Evolutionary conservation across 2,113 vertebrate genomes (phyloP).

Genomic region (Passerina amoena): DNA sequence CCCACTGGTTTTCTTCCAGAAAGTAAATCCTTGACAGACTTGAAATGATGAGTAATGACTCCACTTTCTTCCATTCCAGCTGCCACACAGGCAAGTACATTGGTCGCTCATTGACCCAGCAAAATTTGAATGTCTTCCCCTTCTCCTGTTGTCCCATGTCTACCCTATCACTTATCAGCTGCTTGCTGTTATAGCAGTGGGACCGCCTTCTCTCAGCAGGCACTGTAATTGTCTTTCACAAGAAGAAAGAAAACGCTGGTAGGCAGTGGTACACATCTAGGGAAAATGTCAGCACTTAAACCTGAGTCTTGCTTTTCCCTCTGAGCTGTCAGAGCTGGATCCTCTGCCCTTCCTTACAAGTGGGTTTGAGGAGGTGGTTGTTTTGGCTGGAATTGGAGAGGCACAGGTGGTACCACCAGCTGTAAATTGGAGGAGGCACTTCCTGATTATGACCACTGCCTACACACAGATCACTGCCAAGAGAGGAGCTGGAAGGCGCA

Average conservation of each 20-base stretch:
- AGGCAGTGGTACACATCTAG: neutral
- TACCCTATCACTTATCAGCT: neutral
- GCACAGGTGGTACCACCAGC: constrained; percentile 70
- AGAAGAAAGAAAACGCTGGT: neutral
- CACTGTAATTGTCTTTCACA: neutral
- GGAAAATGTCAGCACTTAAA: constrained; percentile 38
- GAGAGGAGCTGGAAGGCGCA: constrained; percentile 18
- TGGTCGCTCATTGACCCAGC: neutral
- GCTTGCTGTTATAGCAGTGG: neutral
- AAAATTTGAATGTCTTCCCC: neutral
- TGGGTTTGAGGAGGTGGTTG: constrained; percentile 64
- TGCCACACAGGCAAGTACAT: accelerated
- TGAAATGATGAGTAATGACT: constrained; percentile 3
- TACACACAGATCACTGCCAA: constrained; percentile 53
- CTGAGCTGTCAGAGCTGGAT: constrained; percentile 34
- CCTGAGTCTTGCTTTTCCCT: neutral
- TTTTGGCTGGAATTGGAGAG: constrained; percentile 68
- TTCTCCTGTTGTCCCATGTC: neutral
- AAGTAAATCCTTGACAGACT: constrained; percentile 37
- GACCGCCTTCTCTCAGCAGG: neutral
- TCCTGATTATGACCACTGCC: constrained; percentile 71
- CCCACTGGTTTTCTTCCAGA: constrained; percentile 5
- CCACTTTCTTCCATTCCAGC: neutral
- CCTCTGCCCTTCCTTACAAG: constrained; percentile 52
- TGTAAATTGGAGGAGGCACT: constrained; percentile 71